A percentile compares a stretch with the other conserved stretches of the same genome.
Conservation (phyloP, 2,113 vertebrate species). For the Bufo bufo region DNA sequence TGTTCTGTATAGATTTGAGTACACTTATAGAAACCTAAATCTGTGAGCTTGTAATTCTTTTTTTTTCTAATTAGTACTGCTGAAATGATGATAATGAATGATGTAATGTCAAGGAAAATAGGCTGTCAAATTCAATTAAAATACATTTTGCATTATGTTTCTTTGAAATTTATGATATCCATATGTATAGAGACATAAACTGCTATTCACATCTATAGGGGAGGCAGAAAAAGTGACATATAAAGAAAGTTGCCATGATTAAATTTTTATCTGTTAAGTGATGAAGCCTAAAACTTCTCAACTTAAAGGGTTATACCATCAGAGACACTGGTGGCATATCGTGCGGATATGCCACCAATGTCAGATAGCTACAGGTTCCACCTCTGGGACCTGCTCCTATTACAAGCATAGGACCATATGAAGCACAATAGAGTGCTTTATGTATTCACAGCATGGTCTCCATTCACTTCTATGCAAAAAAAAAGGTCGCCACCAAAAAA, state of each 20-base stretch:
- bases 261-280: not conserved
- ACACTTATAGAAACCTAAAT: not conserved
- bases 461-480: no score
- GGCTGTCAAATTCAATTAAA: slow-evolving; percentile 66
- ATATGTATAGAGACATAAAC: slow-evolving; percentile 63
- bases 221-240: slow-evolving; percentile 18
- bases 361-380: no score
- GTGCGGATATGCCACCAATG: no score
- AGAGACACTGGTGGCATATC: no score
- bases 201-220: slow-evolving; percentile 51
- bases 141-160: slow-evolving; percentile 61
- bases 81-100: slow-evolving; percentile 44
- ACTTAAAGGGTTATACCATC: not conserved
- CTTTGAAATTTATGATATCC: slow-evolving; percentile 67
- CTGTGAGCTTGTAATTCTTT: slow-evolving; percentile 10
- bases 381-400: no score
- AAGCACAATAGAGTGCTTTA: no score
- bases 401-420: no score
- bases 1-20: not conserved
- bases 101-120: slow-evolving; percentile 58
- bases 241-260: not conserved
- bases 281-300: not conserved
- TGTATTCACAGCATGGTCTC: no score
- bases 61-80: not conserved
- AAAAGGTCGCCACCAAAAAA: no score